Evolutionary conservation across 2,113 vertebrate genomes (phyloP).

Genomic region (Zosterops japonicus): DNA sequence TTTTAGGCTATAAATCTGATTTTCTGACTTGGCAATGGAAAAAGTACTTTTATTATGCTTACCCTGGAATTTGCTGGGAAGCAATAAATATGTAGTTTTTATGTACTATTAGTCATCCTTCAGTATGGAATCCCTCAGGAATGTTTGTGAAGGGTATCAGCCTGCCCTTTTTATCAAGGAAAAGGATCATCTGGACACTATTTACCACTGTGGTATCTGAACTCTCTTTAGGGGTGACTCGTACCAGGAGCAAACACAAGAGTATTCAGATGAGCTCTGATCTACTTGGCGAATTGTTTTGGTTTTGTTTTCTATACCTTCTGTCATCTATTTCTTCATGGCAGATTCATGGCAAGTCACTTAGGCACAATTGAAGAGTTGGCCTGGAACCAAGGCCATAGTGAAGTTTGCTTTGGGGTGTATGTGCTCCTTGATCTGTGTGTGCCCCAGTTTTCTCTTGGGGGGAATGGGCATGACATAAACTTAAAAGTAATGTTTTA

Average conservation of each 20-base stretch:
- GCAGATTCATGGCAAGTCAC: background rate
- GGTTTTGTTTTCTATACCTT: background rate
- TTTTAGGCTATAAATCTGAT: background rate
- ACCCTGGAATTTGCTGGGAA: background rate
- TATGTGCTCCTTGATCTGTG: background rate
- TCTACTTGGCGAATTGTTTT: background rate
- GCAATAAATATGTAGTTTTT: background rate
- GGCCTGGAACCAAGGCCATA: background rate
- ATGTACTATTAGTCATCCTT: background rate
- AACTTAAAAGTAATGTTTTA: background rate
- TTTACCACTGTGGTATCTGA: background rate
- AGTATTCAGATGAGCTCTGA: background rate
- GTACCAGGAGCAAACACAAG: rapidly evolving
- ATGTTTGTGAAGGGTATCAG: background rate
- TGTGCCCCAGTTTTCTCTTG: background rate
- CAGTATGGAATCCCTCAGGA: background rate
- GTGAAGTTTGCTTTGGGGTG: background rate
- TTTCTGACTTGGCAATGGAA: background rate
- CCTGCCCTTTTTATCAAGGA: background rate
- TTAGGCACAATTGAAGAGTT: background rate
- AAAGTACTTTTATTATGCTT: background rate
- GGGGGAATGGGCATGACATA: background rate
- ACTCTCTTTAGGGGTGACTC: background rate
- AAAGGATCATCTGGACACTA: background rate
- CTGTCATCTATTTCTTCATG: background rate